phyloP scores from a whole-genome alignment of 2,888 invertebrate genomes.

The Dasysyrphus tricinctus region DNA sequence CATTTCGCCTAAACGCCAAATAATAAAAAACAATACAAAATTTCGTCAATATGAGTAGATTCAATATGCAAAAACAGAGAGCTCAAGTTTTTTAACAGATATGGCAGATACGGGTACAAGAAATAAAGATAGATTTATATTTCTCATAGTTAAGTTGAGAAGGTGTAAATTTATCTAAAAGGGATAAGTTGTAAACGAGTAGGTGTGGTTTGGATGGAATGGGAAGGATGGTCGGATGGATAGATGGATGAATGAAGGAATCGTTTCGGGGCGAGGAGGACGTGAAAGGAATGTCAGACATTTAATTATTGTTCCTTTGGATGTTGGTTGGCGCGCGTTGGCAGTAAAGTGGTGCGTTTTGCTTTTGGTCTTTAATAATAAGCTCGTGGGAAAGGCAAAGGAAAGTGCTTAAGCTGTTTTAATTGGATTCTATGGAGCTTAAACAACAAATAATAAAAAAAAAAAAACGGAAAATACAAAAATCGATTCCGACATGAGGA shows the following conservation, averaged over 20 bases:
- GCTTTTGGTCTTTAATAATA: constrained; percentile 24
- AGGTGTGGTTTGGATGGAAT: background rate
- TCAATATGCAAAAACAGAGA: constrained; percentile 2
- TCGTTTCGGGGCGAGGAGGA: background rate
- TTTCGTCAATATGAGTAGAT: constrained; percentile 50
- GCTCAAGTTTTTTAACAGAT: constrained; percentile 21
- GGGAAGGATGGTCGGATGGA: background rate
- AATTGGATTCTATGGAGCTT: constrained; percentile 50
- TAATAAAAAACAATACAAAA: constrained; percentile 36
- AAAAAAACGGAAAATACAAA: background rate
- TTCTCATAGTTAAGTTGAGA: constrained; percentile 26
- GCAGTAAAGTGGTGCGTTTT: constrained; percentile 23
- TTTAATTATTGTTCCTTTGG: constrained; percentile 46
- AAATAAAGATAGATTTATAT: constrained; percentile 37
- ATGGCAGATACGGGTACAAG: constrained; percentile 18
- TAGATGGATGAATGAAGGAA: background rate
- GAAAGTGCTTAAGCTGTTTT: constrained; percentile 32
- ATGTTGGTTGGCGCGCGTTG: constrained; percentile 32
- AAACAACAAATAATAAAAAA: background rate
- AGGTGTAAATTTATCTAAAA: constrained; percentile 45
- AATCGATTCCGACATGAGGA: background rate
- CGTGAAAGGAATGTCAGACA: constrained; percentile 24
- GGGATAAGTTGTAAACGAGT: background rate
- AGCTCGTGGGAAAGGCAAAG: background rate
- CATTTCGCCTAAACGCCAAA: constrained; percentile 87